Evolutionary conservation across 1,140 invertebrate species (phyloP).

Genomic region (Riptortus pedestris): DNA sequence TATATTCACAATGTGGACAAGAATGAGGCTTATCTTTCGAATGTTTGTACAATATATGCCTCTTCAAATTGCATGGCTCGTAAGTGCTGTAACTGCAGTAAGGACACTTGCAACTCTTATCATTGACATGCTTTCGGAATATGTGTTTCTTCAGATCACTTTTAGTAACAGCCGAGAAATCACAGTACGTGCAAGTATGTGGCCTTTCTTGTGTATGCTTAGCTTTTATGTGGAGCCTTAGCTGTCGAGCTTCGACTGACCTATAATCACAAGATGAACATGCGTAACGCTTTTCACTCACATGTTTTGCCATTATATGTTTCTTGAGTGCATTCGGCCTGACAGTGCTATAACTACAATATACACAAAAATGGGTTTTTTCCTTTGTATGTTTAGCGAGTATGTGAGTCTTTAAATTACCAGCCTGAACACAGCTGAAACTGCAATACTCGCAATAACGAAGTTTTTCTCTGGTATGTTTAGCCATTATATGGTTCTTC

Average conservation of each 20-base stretch:
- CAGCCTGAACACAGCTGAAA: too few relatives aligned
- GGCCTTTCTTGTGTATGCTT: conserved; percentile 6
- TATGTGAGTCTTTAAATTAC: too few relatives aligned
- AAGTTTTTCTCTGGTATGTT: too few relatives aligned
- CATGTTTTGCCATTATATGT: conserved; percentile 7
- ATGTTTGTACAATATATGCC: conserved; percentile 1
- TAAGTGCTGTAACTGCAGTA: background rate
- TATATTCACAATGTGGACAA: conserved; percentile 8
- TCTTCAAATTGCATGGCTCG: background rate
- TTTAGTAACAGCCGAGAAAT: background rate
- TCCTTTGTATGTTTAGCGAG: too few relatives aligned
- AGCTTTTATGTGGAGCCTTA: background rate
- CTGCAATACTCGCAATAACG: too few relatives aligned
- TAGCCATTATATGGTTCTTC: too few relatives aligned
- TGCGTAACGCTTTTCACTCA: background rate
- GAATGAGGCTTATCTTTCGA: background rate
- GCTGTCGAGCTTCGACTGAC: background rate
- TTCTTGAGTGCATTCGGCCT: too few relatives aligned
- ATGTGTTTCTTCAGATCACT: background rate
- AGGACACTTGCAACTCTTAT: background rate
- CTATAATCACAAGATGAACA: conserved; percentile 6
- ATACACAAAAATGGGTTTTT: too few relatives aligned
- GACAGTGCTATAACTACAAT: too few relatives aligned
- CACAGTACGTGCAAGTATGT: background rate
- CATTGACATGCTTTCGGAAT: background rate